phyloP scores from a whole-genome alignment of 2,113 vertebrate genomes.

The Herpetotheres cachinnans region DNA sequence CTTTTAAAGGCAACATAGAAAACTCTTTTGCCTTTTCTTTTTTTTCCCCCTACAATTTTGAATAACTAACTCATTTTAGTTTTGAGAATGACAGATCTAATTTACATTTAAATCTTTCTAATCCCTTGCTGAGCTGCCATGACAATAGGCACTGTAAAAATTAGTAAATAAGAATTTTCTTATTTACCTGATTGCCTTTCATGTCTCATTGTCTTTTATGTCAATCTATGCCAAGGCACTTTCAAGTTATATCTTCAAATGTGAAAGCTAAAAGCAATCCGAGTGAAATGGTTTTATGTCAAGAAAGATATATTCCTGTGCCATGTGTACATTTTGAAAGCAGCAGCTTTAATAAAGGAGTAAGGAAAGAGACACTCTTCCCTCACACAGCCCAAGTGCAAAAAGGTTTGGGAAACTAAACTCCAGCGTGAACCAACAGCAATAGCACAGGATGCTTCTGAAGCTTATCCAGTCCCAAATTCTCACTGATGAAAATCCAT shows the following conservation, averaged over 20 bases:
- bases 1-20: not conserved
- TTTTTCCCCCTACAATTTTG: not conserved
- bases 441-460: not conserved
- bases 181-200: slow-evolving; percentile 34
- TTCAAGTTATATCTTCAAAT: not conserved
- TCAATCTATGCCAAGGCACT: not conserved
- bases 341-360: not conserved
- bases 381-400: not conserved
- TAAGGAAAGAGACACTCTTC: not conserved
- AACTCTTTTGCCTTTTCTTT: not conserved
- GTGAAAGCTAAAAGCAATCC: not conserved
- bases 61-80: not conserved
- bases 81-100: slow-evolving; percentile 16
- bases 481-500: not conserved
- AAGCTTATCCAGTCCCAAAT: not conserved
- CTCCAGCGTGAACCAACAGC: not conserved
- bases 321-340: not conserved
- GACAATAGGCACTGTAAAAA: slow-evolving; percentile 12
- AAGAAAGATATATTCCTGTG: not conserved
- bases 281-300: not conserved
- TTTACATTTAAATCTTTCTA: slow-evolving; percentile 35
- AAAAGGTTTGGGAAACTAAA: not conserved
- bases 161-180: slow-evolving; percentile 7
- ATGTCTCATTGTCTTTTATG: not conserved
- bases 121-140: not conserved